phyloP scores from a whole-genome alignment of 2,888 invertebrate species.

The Sipunculus nudus region DNA sequence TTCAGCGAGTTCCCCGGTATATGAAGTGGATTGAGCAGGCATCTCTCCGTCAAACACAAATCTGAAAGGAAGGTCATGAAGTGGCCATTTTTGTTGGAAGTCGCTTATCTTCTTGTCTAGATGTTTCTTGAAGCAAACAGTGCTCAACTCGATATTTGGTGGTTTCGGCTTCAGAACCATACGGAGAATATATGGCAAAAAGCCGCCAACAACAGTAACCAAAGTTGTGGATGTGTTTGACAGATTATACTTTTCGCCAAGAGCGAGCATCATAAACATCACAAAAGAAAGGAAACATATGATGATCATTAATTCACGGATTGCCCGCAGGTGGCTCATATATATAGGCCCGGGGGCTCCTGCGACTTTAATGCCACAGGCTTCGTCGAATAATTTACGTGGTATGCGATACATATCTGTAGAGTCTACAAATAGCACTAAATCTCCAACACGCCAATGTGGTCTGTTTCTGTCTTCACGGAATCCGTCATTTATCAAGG shows the following conservation, averaged over 20 bases:
- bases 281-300: slow-evolving; percentile 62
- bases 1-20: no score
- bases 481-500: no score
- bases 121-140: slow-evolving; percentile 63
- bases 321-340: slow-evolving; percentile 57
- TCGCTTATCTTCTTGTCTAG: slow-evolving; percentile 62
- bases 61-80: slow-evolving; percentile 56
- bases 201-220: slow-evolving; percentile 58
- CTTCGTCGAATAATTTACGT: slow-evolving; percentile 56
- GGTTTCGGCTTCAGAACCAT: slow-evolving; percentile 59
- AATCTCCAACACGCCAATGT: slow-evolving; percentile 61
- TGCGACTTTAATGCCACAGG: slow-evolving; percentile 60
- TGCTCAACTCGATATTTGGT: slow-evolving; percentile 58
- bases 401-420: slow-evolving; percentile 63
- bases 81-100: slow-evolving; percentile 63
- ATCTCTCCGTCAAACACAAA: no score
- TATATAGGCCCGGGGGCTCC: slow-evolving; percentile 64
- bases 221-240: slow-evolving; percentile 63
- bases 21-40: no score
- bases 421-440: slow-evolving; percentile 61
- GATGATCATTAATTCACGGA: slow-evolving; percentile 61
- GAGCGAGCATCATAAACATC: slow-evolving; percentile 64
- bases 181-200: slow-evolving; percentile 41
- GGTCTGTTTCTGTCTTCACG: slow-evolving; percentile 32
- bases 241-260: slow-evolving; percentile 60